Conservation (phyloP, 2,797 vertebrate species). For the Phalanger gymnotis region DNA sequence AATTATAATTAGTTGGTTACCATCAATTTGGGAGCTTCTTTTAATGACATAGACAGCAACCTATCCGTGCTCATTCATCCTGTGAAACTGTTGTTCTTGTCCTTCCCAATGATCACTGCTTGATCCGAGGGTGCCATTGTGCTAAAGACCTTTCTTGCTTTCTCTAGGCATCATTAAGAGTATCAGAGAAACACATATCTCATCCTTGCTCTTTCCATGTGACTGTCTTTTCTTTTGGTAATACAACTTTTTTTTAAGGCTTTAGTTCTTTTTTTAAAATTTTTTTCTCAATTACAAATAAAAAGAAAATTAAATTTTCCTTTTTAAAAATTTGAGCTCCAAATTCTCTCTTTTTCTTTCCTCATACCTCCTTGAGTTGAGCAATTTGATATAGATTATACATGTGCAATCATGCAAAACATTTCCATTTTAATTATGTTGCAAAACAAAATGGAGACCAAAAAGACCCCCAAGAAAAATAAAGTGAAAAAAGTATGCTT, state of each 20-base stretch:
- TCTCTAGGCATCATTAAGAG: no score
- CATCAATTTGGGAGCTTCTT: background rate
- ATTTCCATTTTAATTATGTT: no score
- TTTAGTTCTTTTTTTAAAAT: background rate
- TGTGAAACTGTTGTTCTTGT: background rate
- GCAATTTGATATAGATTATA: background rate
- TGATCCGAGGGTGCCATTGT: no score
- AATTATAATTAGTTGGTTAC: background rate
- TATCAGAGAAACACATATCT: background rate
- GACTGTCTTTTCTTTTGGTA: background rate
- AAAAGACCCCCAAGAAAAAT: no score
- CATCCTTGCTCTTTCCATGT: background rate
- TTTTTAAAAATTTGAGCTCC: background rate
- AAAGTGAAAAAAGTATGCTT: no score
- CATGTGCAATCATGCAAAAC: no score
- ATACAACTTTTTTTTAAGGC: background rate
- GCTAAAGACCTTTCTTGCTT: no score
- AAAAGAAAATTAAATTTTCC: background rate
- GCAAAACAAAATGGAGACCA: no score
- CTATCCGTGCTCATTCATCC: background rate
- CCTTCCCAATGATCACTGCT: no score
- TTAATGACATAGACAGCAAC: background rate
- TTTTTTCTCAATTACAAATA: background rate
- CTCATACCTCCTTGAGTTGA: background rate
- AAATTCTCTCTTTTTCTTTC: background rate